Conservation (phyloP, 1,140 invertebrate species). For the Lanistes nyassanus region DNA sequence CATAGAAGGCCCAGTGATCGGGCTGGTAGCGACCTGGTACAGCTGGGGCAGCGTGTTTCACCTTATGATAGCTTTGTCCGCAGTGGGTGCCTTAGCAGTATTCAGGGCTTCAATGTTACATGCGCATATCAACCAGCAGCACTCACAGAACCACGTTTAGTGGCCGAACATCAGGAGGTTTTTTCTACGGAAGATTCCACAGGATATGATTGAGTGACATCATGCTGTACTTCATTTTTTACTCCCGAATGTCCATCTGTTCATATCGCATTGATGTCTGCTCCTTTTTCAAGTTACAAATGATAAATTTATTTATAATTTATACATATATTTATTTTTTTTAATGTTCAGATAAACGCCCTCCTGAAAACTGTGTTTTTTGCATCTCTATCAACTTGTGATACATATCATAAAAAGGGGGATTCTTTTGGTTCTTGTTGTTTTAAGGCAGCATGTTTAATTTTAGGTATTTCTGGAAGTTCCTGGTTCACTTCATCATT, state of each 20-base stretch:
- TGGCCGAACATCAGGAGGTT: neutral
- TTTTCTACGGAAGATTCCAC: too few species aligned
- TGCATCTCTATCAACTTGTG: too few species aligned
- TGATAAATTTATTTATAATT: too few species aligned
- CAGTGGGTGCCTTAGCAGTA: slow-evolving; percentile 59
- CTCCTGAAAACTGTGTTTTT: too few species aligned
- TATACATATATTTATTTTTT: too few species aligned
- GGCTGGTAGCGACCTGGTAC: slow-evolving; percentile 64
- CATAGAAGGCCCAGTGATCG: slow-evolving; percentile 70
- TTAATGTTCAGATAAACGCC: too few species aligned
- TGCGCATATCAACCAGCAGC: neutral
- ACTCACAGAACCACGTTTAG: neutral
- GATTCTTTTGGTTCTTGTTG: too few species aligned
- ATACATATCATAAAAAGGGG: too few species aligned
- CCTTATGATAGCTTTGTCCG: slow-evolving; percentile 67
- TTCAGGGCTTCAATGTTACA: slow-evolving; percentile 56
- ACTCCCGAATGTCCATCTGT: neutral
- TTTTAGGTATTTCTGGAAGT: too few species aligned
- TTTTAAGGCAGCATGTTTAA: too few species aligned
- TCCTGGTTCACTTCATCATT: too few species aligned
- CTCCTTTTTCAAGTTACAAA: neutral
- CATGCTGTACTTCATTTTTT: neutral
- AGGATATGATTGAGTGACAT: neutral
- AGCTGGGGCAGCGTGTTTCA: slow-evolving; percentile 71
- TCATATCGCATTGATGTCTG: neutral